Base-by-base conservation (phyloP, 2,888 invertebrate genomes). In the Actias luna region DNA sequence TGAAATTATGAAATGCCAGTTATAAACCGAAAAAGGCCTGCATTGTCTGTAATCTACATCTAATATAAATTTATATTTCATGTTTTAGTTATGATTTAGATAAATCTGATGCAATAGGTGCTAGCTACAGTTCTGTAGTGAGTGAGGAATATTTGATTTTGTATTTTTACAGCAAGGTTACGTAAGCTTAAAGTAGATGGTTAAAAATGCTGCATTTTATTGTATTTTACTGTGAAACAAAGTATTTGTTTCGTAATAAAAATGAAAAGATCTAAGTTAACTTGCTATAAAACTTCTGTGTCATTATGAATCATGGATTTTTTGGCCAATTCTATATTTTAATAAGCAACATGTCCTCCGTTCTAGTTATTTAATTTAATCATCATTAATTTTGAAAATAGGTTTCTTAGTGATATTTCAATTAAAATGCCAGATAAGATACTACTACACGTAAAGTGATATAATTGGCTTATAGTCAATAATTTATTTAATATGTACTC, bases 401-500 rank as follows among this genome's bases (percentile, higher is more conserved):
- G 25, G 35, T 35, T 46, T 60, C 31, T 63, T 61, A 59, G 60
- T 27, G 27, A 69, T 68, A 59, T 67, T 69, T 67, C 66, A 61
- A 71, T 69, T 70, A 61, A 63, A 67, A 69, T 67, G 67, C 66
- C 67, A 65, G 70, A 68, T 64, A 66, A 68, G 66, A 69, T 67
- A 66, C 66, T 66, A 65, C 64, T 64, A 70, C 65, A 66, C 68
- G 67, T 65, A 64, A 75, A 63, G 76, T 79, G 78, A 78, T 76
- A 73, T 73, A 71, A 74, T 77, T 80, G 75, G 77, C 74, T 73
- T 69, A 70, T 74, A 71, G 74, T 73, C 74, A 71, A 71, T 67
- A 66, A 71, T 72, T 74, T 72, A 79, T 79, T 78, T 76, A 80
- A 82, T 80, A 77, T 86, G 83, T 88, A 88, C 77, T 82, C 85